phyloP scores from a whole-genome alignment of 37 sponge, comb jelly and placozoan genomes.

The Aplysina aerophoba region DNA sequence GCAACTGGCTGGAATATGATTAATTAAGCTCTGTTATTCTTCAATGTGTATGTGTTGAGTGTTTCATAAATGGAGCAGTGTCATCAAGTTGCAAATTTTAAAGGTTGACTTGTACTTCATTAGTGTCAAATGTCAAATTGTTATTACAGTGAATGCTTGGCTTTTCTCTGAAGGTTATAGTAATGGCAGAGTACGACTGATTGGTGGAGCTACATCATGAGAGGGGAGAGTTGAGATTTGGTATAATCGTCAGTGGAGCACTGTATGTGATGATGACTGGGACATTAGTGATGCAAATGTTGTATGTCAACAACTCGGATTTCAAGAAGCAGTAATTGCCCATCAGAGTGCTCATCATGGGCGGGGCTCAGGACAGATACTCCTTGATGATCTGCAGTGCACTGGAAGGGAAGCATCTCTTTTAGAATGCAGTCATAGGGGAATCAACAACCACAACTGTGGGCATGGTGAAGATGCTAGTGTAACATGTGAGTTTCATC shows the following conservation, averaged over 20 bases:
- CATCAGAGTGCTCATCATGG: not conserved
- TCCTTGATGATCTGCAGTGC: not conserved
- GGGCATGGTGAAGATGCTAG: slow-evolving; percentile 1
- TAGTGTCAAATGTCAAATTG: too few species aligned
- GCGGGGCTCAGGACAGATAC: not conserved
- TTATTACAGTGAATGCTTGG: too few species aligned
- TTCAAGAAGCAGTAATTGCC: not conserved
- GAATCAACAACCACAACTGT: not conserved
- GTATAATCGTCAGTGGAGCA: slow-evolving; percentile 1
- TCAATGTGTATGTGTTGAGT: too few species aligned
- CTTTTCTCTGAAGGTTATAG: too few species aligned
- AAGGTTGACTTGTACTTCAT: too few species aligned
- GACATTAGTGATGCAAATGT: slow-evolving; percentile 13
- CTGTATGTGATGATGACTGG: slow-evolving; percentile 26
- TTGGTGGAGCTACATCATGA: not conserved
- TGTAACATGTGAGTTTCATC: not conserved
- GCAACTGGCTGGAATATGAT: too few species aligned
- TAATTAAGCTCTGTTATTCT: too few species aligned
- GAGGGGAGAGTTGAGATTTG: slow-evolving; percentile 27
- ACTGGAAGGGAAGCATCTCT: slow-evolving; percentile 15
- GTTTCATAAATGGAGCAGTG: too few species aligned
- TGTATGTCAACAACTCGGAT: slow-evolving; percentile 24
- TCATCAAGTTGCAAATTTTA: too few species aligned
- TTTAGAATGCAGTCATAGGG: not conserved
- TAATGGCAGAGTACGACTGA: not conserved